phyloP scores from a whole-genome alignment of 2,113 vertebrate genomes.

The Calidris pugnax region DNA sequence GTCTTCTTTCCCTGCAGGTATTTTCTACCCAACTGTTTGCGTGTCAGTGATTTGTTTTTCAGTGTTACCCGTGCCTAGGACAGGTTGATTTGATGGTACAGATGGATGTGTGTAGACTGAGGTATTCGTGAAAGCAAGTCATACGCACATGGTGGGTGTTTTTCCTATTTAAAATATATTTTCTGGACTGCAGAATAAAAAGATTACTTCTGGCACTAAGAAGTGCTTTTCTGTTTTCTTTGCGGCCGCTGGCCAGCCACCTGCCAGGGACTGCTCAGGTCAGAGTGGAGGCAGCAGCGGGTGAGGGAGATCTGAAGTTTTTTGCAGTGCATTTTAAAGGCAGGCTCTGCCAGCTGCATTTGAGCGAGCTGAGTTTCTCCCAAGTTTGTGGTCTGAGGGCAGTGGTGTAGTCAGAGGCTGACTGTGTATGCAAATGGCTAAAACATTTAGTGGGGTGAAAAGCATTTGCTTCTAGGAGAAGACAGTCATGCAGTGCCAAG shows the following conservation, averaged over 20 bases:
- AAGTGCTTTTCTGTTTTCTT: neutral
- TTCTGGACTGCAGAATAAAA: neutral
- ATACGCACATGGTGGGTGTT: neutral
- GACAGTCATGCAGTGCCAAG: neutral
- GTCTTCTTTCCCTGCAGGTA: neutral
- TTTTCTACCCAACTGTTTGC: neutral
- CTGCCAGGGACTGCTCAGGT: neutral
- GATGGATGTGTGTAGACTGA: neutral
- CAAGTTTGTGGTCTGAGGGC: constrained; percentile 22
- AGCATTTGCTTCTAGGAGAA: neutral
- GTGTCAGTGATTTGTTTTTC: neutral
- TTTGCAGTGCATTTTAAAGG: neutral
- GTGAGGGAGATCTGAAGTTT: neutral
- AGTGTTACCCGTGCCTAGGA: neutral
- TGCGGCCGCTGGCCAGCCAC: neutral
- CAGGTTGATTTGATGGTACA: neutral
- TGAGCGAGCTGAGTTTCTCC: constrained; percentile 45
- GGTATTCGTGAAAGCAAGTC: neutral
- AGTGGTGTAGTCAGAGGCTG: constrained; percentile 8
- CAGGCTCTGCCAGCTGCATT: constrained; percentile 46
- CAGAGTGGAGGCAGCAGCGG: neutral
- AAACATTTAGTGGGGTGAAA: neutral
- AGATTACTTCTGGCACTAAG: neutral
- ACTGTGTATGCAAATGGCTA: constrained; percentile 38
- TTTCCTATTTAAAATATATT: neutral